Evolutionary conservation across 1,140 invertebrate genomes (phyloP), one percentile per base, ranked within the genome.

Genomic region (Calephelis nemesis): DNA sequence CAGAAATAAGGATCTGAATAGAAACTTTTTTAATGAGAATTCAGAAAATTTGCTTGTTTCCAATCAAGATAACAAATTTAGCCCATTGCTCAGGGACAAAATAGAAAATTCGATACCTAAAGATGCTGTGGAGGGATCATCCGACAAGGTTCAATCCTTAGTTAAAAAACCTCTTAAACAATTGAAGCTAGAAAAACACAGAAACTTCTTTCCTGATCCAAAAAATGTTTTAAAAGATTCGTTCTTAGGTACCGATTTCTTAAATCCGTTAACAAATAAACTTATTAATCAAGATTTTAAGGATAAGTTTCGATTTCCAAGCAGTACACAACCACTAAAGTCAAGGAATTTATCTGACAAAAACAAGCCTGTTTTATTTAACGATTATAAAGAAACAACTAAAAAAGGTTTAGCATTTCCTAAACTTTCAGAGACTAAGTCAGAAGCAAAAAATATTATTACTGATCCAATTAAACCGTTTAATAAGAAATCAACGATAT

Each of bases 291-390:
- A 19, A 58, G 54, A 58, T 39, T 58, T 39, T 40, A 40, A 39
- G 6, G 54, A 60, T 60, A 60, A n/a, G n/a, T 60, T 60, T 12
- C 54, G 9, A 39, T 60, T 60, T 13, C 54, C 30, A 60, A 60
- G 30, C 39, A 60, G 12, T 40, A 40, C 10, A 60, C 40, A 39
- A 60, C 54, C 30, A 7, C 12, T 60, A 40, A 60, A 60, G 12
- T 6, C 10, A n/a, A 39, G 7, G 12, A 40, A 2, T n/a, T 7
- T 40, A 3, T 39, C 54, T n/a, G 54, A 60, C 6, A 60, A 11
- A 10, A 60, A 12, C n/a, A 60, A 60, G 10, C 30, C 30, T 12
- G n/a, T 40, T 7, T n/a, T 60, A 12, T 6, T 58, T 12, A 30
- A 58, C 1, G 15, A 54, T 54, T 54, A 19, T 19, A 19, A 54